Conservation (phyloP, 2,113 vertebrate species). For the Burhinus bistriatus region DNA sequence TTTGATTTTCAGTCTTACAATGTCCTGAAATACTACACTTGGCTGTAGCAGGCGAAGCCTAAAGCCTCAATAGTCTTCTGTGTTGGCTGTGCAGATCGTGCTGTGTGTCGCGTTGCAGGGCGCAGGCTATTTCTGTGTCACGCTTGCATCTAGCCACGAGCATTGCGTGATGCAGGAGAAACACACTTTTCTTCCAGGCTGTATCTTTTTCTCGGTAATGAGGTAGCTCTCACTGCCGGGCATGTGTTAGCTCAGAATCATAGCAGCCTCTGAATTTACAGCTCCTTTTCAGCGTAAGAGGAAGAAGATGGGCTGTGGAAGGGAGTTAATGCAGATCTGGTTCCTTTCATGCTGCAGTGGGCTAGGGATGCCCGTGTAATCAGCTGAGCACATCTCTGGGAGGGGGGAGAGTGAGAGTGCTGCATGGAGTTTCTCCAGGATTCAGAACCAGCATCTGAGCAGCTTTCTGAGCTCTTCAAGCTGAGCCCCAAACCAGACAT, state of each 20-base stretch:
- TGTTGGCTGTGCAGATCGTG: rapidly evolving
- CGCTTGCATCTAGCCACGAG: background rate
- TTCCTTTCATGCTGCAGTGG: background rate
- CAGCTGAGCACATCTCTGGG: background rate
- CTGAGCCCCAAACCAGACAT: background rate
- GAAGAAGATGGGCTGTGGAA: background rate
- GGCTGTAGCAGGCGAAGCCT: background rate
- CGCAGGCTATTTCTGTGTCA: background rate
- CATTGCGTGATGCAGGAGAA: background rate
- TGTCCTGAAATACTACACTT: background rate
- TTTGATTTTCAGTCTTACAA: background rate
- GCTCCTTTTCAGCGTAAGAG: background rate
- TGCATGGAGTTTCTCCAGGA: background rate
- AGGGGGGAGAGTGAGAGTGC: rapidly evolving
- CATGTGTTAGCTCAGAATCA: background rate
- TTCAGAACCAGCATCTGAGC: background rate
- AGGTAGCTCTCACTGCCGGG: background rate
- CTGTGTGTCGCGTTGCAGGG: background rate
- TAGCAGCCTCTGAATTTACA: background rate
- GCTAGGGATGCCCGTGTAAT: background rate
- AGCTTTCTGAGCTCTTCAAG: background rate
- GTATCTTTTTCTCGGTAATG: background rate
- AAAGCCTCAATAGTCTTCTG: background rate
- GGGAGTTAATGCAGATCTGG: background rate
- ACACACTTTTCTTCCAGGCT: background rate